phyloP scores from a whole-genome alignment of 2,888 invertebrate species.

The Neelides folsomi region DNA sequence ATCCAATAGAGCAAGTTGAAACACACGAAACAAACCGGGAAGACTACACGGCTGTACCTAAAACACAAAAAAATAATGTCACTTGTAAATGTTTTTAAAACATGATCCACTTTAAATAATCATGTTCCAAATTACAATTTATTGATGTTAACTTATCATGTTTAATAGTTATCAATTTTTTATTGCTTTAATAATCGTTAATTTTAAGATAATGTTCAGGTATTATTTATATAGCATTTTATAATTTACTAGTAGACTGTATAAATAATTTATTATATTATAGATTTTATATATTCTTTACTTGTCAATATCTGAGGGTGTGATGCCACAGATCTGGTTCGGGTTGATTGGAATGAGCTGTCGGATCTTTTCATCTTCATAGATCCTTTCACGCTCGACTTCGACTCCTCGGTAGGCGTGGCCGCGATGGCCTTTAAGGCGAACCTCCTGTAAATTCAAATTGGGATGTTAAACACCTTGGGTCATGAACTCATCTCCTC shows the following conservation, averaged over 20 bases:
- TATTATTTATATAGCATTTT: too few species aligned
- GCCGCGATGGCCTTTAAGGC: slow-evolving; percentile 10
- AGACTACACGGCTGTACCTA: slow-evolving; percentile 81
- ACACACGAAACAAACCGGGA: slow-evolving; percentile 94
- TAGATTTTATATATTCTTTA: slow-evolving; percentile 46
- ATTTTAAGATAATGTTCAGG: too few species aligned
- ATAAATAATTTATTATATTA: too few species aligned
- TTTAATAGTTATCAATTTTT: background rate
- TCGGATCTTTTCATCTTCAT: slow-evolving; percentile 23
- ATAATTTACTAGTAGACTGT: too few species aligned
- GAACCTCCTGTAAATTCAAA: slow-evolving; percentile 10
- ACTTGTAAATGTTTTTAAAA: background rate
- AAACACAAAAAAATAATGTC: background rate
- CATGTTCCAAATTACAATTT: background rate
- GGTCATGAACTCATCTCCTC: background rate
- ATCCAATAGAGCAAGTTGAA: slow-evolving; percentile 99
- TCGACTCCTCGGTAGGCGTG: slow-evolving; percentile 11
- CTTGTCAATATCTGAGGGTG: slow-evolving; percentile 97
- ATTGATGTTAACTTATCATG: background rate
- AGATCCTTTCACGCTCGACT: slow-evolving; percentile 10
- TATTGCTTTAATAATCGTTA: too few species aligned
- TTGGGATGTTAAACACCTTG: background rate
- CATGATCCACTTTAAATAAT: background rate
- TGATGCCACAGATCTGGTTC: slow-evolving; percentile 49
- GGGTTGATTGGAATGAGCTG: slow-evolving; percentile 31